Base-by-base conservation (phyloP, 2,797 vertebrate genomes). In the Eidolon dupreanum region DNA sequence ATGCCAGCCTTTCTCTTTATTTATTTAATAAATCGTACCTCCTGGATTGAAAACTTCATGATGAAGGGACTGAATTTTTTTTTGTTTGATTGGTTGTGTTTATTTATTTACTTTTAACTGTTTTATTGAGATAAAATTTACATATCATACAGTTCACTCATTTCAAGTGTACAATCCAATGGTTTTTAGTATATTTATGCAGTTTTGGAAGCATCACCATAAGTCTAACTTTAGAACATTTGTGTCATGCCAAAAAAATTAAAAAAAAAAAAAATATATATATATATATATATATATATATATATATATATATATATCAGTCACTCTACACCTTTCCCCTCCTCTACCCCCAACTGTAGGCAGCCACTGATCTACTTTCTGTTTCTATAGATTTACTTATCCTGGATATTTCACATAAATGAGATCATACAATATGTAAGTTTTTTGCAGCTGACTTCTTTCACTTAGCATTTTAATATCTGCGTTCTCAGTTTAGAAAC, bases 401-500 rank as follows among this genome's bases (percentile, higher is more conserved):
- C 12, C 46, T 57, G 46, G 51, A 43, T 38, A n/a, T 57, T 53
- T 90, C n/a, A 8, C 73, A n/a, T 36, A 66, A 94, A 71, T 38
- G 20, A 61, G 53, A 7, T 71, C 46, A 84, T 59, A 89, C 1
- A 93, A 26, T 28, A 20, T 10, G 3, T 51, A 22, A n/a, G 12
- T 6, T 41, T 28, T 93, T 33, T 70, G 11, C 8, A 6, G 20
- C 36, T 73, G 63, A 17, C 10, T 74, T 79, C 33, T 93, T 93
- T 92, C 36, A 84, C 43, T 79, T 74, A 68, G 7, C 66, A 41
- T 79, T 96, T 84, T 92, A 53, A 68, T 82, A 79, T 87, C 78
- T 59, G 79, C 22, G 17, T 49, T 71, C 51, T 79, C 74, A 36
- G 24, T 82, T 94, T 91, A 83, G 59, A 93, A 97, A 71, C 57